phyloP scores from a whole-genome alignment of 2,113 vertebrate genomes.

The Psittacus erithacus region DNA sequence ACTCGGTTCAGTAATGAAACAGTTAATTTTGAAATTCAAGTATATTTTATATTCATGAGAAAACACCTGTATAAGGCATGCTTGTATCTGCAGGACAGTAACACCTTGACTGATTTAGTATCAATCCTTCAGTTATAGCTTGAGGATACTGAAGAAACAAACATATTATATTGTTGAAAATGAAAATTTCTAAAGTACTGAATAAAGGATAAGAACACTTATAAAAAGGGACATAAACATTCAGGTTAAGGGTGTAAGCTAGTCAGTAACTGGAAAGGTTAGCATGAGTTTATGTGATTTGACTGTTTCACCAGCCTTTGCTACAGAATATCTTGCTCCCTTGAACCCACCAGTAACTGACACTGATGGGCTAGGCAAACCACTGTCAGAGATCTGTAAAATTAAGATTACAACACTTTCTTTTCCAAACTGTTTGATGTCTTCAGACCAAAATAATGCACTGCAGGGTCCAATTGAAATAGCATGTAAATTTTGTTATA shows the following conservation, averaged over 20 bases:
- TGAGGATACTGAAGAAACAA: conserved; percentile 19
- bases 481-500: neutral
- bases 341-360: neutral
- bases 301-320: neutral
- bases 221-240: neutral
- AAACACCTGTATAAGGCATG: neutral
- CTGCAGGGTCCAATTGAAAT: neutral
- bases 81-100: neutral
- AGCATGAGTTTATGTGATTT: neutral
- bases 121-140: neutral
- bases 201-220: conserved; percentile 15
- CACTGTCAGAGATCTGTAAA: neutral
- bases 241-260: neutral
- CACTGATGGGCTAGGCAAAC: neutral
- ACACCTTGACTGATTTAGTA: conserved; percentile 1
- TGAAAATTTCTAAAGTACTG: neutral
- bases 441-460: neutral
- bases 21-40: conserved; percentile 11
- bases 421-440: neutral
- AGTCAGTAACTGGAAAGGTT: neutral
- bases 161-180: neutral
- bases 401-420: neutral
- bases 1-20: neutral
- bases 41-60: neutral
- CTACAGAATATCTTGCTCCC: neutral